Conservation (phyloP, 1,140 invertebrate genomes). For the Drosophila athabasca region DNA sequence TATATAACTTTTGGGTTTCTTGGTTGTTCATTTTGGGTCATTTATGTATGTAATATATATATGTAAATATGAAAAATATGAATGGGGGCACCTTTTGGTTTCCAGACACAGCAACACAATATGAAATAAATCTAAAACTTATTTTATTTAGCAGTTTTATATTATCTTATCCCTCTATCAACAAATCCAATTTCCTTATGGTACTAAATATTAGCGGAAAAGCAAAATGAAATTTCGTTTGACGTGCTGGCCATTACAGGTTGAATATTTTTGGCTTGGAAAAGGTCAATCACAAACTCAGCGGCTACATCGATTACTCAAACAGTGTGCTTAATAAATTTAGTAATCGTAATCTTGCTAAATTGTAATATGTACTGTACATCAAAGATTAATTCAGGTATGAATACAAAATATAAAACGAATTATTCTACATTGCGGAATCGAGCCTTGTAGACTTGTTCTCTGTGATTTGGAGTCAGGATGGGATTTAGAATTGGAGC, state of each 20-base stretch:
- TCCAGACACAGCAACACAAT: neutral
- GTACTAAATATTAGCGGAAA: slow-evolving; percentile 28
- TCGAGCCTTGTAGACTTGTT: slow-evolving; percentile 85
- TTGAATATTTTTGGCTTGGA: slow-evolving; percentile 41
- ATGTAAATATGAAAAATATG: too few relatives aligned
- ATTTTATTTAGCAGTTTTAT: slow-evolving; percentile 38
- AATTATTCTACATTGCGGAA: slow-evolving; percentile 75
- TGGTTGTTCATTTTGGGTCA: too few relatives aligned
- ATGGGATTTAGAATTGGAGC: slow-evolving; percentile 84
- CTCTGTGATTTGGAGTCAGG: slow-evolving; percentile 84
- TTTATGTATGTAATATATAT: too few relatives aligned
- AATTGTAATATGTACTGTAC: slow-evolving; percentile 50
- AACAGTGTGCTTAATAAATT: slow-evolving; percentile 39
- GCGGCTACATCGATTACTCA: slow-evolving; percentile 26
- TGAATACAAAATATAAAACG: slow-evolving; percentile 15
- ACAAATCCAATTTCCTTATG: slow-evolving; percentile 40
- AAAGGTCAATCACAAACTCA: slow-evolving; percentile 42
- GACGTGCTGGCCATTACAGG: slow-evolving; percentile 24
- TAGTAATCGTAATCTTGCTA: slow-evolving; percentile 34
- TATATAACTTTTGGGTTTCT: too few relatives aligned
- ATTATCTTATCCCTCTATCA: slow-evolving; percentile 38
- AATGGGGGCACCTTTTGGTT: too few relatives aligned
- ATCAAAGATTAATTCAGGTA: slow-evolving; percentile 45
- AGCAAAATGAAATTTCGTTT: slow-evolving; percentile 26
- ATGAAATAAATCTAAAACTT: slow-evolving; percentile 36